Conservation (phyloP, 1,140 invertebrate species). For the Coptotermes formosanus region DNA sequence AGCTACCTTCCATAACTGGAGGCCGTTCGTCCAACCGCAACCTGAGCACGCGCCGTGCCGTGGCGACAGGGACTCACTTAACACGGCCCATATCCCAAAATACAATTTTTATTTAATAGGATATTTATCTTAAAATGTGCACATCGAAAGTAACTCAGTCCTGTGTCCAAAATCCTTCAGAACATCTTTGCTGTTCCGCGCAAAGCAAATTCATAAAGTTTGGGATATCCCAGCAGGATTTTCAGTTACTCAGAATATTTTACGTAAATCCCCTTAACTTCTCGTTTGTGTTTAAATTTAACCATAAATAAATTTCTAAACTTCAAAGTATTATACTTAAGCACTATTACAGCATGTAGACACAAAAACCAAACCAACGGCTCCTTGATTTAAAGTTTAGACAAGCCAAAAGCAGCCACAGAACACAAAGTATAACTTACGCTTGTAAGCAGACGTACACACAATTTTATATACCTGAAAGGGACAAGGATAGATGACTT, state of each 20-base stretch:
- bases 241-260: no score
- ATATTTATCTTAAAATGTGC: no score
- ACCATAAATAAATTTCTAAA: background rate
- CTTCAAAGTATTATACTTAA: background rate
- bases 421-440: background rate
- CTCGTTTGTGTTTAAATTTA: background rate
- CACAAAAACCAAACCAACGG: background rate
- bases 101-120: no score
- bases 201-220: background rate
- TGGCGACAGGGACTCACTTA: no score
- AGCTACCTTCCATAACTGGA: no score
- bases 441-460: background rate
- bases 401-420: background rate
- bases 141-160: no score
- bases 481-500: background rate
- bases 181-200: background rate
- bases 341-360: background rate
- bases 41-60: no score
- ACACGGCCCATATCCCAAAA: no score
- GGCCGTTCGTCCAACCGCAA: no score
- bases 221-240: background rate
- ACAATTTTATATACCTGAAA: background rate
- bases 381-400: background rate
- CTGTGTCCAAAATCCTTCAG: background rate
- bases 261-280: background rate